Evolutionary conservation across 2,113 vertebrate genomes (phyloP).

Genomic region (Lepisosteus oculatus): DNA sequence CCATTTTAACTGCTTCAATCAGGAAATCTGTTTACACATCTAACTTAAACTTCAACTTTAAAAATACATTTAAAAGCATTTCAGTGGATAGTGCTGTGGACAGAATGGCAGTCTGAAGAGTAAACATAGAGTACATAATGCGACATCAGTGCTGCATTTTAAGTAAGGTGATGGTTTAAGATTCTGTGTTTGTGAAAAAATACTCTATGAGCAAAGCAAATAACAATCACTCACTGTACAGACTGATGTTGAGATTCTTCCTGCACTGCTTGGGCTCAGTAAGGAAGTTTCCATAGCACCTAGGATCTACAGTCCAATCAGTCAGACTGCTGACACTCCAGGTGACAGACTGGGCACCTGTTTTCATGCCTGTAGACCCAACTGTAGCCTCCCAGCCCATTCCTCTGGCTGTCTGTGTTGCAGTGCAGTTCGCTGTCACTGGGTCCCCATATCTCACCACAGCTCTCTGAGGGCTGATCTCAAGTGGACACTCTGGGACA

Average conservation of each 20-base stretch:
- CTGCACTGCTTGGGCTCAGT: not conserved
- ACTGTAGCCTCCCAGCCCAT: slow-evolving; percentile 24
- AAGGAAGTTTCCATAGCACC: slow-evolving; percentile 14
- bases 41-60: too few relatives aligned
- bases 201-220: not conserved
- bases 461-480: slow-evolving; percentile 20
- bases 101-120: too few relatives aligned
- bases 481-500: slow-evolving; percentile 9
- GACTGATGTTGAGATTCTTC: not conserved
- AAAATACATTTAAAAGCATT: too few relatives aligned
- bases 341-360: accelerated
- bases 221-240: slow-evolving; percentile 53
- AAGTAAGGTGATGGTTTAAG: too few relatives aligned
- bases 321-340: not conserved
- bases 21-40: too few relatives aligned
- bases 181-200: not conserved
- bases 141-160: too few relatives aligned
- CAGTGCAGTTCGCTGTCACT: slow-evolving; percentile 33
- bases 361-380: accelerated
- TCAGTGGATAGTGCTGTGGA: too few relatives aligned
- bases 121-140: too few relatives aligned
- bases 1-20: too few relatives aligned
- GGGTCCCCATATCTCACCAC: slow-evolving; percentile 14
- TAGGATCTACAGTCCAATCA: accelerated
- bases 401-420: accelerated